A percentile compares a stretch with the other conserved stretches of the same genome.
These are phyloP conservation scores for Pteronura brasiliensis DNA, from an alignment of 2,113 vertebrate species.

Conservation along the genomic window DNA sequence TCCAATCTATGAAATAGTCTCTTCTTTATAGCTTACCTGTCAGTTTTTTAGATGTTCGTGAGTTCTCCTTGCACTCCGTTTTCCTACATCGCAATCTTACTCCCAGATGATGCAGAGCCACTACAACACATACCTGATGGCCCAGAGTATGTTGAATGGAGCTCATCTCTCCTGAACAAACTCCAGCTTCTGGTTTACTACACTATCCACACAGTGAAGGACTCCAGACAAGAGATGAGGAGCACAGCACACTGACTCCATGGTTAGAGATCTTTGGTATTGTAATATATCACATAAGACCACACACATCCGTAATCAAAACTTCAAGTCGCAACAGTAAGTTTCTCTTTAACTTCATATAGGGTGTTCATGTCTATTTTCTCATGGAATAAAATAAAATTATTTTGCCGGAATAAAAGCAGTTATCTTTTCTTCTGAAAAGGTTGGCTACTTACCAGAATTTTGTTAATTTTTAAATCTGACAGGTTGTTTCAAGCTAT, in stretches of 20 bases:
- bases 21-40: not conserved
- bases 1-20: not conserved
- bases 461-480: not conserved
- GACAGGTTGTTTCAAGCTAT: not conserved
- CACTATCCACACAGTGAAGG: accelerated
- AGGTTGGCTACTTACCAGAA: not conserved
- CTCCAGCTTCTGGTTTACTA: not conserved
- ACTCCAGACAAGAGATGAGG: not conserved
- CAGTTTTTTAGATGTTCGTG: not conserved
- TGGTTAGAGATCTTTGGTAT: not conserved
- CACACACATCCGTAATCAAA: not conserved
- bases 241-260: not conserved
- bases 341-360: not conserved
- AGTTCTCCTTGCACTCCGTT: not conserved
- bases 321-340: not conserved
- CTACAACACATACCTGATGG: accelerated
- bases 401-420: not conserved
- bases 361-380: not conserved
- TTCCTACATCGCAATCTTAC: not conserved
- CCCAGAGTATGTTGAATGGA: accelerated
- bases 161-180: not conserved
- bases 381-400: no score
- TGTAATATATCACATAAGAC: not conserved
- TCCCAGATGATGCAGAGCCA: not conserved
- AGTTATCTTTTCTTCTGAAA: not conserved